Base-by-base conservation (phyloP, 2,113 vertebrate genomes). In the Grantiella picta region DNA sequence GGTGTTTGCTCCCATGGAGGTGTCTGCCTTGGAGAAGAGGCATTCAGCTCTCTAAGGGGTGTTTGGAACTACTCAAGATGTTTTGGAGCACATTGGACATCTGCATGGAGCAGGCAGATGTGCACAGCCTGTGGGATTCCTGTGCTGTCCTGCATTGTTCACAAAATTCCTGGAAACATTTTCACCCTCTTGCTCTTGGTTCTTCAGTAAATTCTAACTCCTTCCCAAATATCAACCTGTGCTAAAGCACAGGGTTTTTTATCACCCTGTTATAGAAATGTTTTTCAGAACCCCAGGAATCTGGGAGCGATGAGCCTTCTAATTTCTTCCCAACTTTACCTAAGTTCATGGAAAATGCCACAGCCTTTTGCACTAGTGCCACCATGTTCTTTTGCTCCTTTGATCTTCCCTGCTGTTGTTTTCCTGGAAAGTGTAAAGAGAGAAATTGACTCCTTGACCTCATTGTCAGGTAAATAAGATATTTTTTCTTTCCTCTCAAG, bases 141-240 rank as follows among this genome's bases (percentile, higher is more conserved):
- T 45, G 9, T 53, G 27, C 24, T 15, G 5, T 33, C 33, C 76
- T 57, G 14, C 2, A 8, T 14, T 24, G 24, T 28, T 69, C 5
- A 50, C 5, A 44, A 19, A 71, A 59, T 59, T 63, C 63, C 47
- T 44, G 18, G 61, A 40, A 50, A 35, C 1, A 24, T 31, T 70
- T 78, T 44, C 3, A 1, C 15, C 7, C 3, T 61, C 16, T n/a
- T 60, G 12, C 6, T 60, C 3, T 7, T 75, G 2, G 1, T 47
- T 83, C 20, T 68, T 77, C 4, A 36, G 23, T 29, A 29, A 59
- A 52, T 61, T 72, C 20, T 45, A 59, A 35, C 8, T 31, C 21
- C 12, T 35, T 66, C 22, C 4, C 2, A n/a, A 28, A 5, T 2
- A 44, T 12, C 14, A 57, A 53, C 33, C 22, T 40, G 19, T 57